Base-by-base conservation (phyloP, 2,113 vertebrate species). In the Vanacampus margaritifer region DNA sequence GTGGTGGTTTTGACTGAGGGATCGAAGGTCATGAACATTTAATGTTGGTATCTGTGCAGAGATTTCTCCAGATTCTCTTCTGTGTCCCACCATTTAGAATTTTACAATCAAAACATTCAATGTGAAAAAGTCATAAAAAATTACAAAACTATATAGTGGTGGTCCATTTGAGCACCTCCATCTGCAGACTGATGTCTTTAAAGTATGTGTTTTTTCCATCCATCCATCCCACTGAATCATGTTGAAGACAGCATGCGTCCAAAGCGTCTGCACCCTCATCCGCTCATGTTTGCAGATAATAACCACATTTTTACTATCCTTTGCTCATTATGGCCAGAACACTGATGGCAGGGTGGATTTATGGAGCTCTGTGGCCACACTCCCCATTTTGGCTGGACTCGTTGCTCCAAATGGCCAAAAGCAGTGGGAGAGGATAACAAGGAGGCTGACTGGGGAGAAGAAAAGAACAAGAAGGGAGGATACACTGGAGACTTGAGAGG, bases 231-330 rank as follows among this genome's bases (percentile, higher is more conserved):
- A 81, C 56, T 77, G 72, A 69, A 77, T 53, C 61, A 19, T 32
- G 23, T 70, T 78, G 64, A 75, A 78, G 65, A 56, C 50, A 72
- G 57, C 3, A 3, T 72, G 54, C 28, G 45, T 79, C 66, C 73
- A 70, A 48, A 32, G 16, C 5, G 23, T 45, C 74, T 65, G 39
- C 69, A 67, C 43, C 64, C 65, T 63, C 17, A 54, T 75, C 69
- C 61, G 46, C 74, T 61, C 66, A 75, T 72, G 75, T 64, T 74
- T 61, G 68, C 50, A 83, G 73, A 86, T 85, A 78, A 87, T 88
- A 78, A 69, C 73, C 86, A 90, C 80, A 85, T 67, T 87, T 89
- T 54, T 71, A 74, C 68, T 85, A 86, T 88, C 86, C 87, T 36
- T 54, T 28, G 67, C 75, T 90, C 88, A 89, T 90, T 90, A 90